These are phyloP conservation scores for Melangyna quadrimaculata DNA, from an alignment of 2,888 invertebrate genomes.

Conservation along the genomic window DNA sequence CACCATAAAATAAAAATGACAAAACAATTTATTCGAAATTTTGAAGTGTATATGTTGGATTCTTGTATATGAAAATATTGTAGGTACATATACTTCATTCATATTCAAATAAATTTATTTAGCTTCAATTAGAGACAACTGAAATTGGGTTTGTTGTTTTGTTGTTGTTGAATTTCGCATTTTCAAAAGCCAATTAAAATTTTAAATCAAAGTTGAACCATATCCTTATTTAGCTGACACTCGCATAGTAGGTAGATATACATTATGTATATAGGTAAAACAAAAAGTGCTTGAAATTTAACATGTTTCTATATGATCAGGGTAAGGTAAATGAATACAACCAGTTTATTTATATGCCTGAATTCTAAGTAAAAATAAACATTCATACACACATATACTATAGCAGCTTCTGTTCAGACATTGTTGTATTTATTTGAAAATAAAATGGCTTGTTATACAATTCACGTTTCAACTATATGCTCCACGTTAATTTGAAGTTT, in stretches of 20 bases:
- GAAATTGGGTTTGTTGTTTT: not conserved
- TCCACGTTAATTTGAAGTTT: not conserved
- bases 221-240: not conserved
- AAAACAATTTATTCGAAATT: not conserved
- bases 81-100: not conserved
- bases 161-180: not conserved
- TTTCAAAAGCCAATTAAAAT: conserved; percentile 1
- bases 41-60: too few relatives aligned
- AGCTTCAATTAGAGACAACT: not conserved
- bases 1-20: not conserved
- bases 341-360: not conserved
- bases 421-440: too few relatives aligned
- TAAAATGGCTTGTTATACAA: not conserved
- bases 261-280: too few relatives aligned
- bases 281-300: not conserved
- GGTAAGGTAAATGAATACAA: not conserved
- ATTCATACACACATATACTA: too few relatives aligned
- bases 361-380: not conserved
- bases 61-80: too few relatives aligned
- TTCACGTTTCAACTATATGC: not conserved
- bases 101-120: not conserved
- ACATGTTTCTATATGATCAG: not conserved
- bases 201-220: not conserved
- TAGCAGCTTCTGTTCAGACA: too few relatives aligned
- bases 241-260: not conserved